Evolutionary conservation across 2,888 invertebrate genomes (phyloP), one percentile per base, ranked within the genome.

Genomic region (Adela reaumurella): DNA sequence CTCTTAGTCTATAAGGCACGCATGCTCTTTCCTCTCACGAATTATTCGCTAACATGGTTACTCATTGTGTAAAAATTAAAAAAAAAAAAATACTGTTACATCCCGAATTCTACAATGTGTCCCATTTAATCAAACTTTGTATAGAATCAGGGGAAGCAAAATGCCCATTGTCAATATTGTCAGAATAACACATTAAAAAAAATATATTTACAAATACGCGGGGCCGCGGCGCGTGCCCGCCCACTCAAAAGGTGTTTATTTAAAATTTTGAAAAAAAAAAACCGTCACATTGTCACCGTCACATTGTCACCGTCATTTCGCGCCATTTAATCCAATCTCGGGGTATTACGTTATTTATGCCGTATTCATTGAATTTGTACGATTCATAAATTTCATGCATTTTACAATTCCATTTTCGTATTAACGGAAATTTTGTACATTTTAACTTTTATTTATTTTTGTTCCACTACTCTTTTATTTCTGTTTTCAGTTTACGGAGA

Each of bases 201-300:
- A 74, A 69, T 66, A 66, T 77, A 76, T 77, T 77, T 78, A 71
- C 74, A 77, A 77, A 78, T 71, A 76, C 65, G 68, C 67, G 58
- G 43, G 35, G 49, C 47, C 42, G 17, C 42, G 46, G 17, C 35
- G 46, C 61, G 63, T 68, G 67, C 70, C 74, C 78, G 78, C 78
- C 78, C 73, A 77, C 77, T 77, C 76, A 64, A 76, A 77, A 76
- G 74, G 74, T 78, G 77, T 77, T 78, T 77, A 77, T 78, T 77
- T 50, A 74, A 68, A 74, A 67, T 69, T 71, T 70, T 64, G 59
- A 67, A 74, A 70, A 72, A 70, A 67, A 61, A 63, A 51, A 58
- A n/a, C 67, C 67, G 72, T 67, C 70, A 70, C 62, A 62, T 69
- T 74, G 73, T 69, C 71, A 35, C 67, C 67, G 72, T 67, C 70